Percentiles rank a stretch among this genome's conserved stretches.
Conservation (phyloP, 2,888 invertebrate species). For the Camptogramma bilineatum region DNA sequence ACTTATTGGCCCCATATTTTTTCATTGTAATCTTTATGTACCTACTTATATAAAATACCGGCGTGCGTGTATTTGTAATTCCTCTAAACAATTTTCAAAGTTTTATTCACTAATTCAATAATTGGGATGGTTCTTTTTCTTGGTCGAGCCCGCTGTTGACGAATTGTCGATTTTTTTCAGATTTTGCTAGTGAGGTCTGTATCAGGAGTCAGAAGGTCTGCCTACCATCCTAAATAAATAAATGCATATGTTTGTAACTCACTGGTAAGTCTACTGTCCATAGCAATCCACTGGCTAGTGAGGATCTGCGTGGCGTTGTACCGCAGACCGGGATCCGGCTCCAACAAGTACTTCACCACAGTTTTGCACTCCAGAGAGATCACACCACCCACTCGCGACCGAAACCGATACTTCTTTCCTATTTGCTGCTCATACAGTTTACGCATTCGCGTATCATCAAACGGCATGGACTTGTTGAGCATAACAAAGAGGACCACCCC, state of each 20-base stretch:
- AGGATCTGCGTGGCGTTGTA: slow-evolving; percentile 85
- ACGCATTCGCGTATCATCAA: slow-evolving; percentile 91
- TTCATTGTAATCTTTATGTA: too few species aligned
- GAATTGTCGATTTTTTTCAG: too few species aligned
- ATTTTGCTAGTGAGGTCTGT: too few species aligned
- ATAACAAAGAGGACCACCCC: slow-evolving; percentile 93
- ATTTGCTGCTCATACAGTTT: slow-evolving; percentile 88
- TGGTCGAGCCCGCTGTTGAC: too few species aligned
- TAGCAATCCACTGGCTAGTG: slow-evolving; percentile 87
- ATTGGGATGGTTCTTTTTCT: too few species aligned
- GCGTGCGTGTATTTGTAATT: too few species aligned
- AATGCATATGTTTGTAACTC: slow-evolving; percentile 46
- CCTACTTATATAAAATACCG: too few species aligned
- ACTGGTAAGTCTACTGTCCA: slow-evolving; percentile 87
- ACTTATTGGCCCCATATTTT: not conserved
- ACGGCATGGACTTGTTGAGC: slow-evolving; percentile 93
- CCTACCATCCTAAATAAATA: not conserved
- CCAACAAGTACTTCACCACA: slow-evolving; percentile 87
- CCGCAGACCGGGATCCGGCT: slow-evolving; percentile 88
- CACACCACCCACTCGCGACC: slow-evolving; percentile 85
- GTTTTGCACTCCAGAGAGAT: slow-evolving; percentile 87
- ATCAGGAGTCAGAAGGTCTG: too few species aligned
- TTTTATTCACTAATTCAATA: too few species aligned
- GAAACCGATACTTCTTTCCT: slow-evolving; percentile 87
- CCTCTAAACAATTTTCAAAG: too few species aligned